phyloP scores from a whole-genome alignment of 2,797 vertebrate genomes.

The Lagodon rhomboides region DNA sequence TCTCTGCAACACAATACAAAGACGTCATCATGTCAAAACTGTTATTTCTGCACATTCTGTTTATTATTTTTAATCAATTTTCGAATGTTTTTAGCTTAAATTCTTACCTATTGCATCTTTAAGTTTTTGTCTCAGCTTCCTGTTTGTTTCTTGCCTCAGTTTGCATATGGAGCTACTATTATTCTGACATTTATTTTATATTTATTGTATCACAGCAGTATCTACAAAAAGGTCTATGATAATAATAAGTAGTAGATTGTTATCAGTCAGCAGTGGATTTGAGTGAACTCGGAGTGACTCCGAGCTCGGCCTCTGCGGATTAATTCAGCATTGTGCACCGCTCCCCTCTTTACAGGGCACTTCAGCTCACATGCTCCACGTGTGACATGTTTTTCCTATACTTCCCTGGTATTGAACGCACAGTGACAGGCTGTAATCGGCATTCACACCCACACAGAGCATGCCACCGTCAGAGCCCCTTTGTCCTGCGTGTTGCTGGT shows the following conservation, averaged over 20 bases:
- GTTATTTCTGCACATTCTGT: no score
- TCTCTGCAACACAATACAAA: no score
- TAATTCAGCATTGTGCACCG: constrained; percentile 9
- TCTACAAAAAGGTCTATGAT: neutral
- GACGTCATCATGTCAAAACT: no score
- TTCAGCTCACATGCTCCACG: constrained; percentile 25
- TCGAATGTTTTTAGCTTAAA: no score
- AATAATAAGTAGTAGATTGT: no score
- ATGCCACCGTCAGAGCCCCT: constrained; percentile 41
- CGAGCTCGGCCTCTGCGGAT: constrained; percentile 24
- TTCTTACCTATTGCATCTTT: no score
- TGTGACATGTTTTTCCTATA: constrained; percentile 57
- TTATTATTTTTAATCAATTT: no score
- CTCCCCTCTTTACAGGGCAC: constrained; percentile 1
- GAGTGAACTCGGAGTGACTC: neutral
- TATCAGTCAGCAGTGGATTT: neutral
- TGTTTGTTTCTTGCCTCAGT: neutral
- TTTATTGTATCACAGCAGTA: neutral
- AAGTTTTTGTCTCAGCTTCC: no score
- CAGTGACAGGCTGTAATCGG: constrained; percentile 58
- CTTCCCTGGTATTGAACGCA: constrained; percentile 27
- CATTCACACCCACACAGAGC: constrained; percentile 55
- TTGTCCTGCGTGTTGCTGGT: constrained; percentile 58
- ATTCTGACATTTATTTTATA: neutral
- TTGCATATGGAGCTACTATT: neutral